Evolutionary conservation across 2,797 vertebrate genomes (phyloP), one percentile per base, ranked within the genome.

Genomic region (Rhinophrynus dorsalis): DNA sequence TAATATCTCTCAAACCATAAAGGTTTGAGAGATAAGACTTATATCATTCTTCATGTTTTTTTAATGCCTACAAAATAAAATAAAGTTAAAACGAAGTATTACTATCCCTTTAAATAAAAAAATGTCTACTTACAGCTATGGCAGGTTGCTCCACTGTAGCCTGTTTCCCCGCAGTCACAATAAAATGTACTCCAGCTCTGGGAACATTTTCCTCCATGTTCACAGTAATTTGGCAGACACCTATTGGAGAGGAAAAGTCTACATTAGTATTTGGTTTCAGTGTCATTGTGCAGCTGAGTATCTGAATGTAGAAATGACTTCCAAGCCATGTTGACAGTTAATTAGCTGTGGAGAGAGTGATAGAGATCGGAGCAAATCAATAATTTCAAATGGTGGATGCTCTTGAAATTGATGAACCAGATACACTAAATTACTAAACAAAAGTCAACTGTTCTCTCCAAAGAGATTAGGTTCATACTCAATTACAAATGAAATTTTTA

Each of bases 161-260:
- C 93, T 0, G 93, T 95, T 30, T 91, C 87, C 0, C 86, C 89
- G 21, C 97, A 99, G 82, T 99, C 91, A 0, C 97, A 99, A 79
- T 86, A 83, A 81, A 99, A 98, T 6, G 89, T 88, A n/a, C 73
- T 82, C 97, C 97, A 99, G 1, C 93, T 93, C 83, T 99, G 97
- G 21, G 91, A 91, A 73, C 97, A 99, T 71, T 80, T 90, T 55
- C 94, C 94, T 42, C 91, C 94, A 0, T 99, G 96, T 77, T 99
- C 96, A 74, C 97, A 99, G 56, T 94, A 91, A 90, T 94, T 95
- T 12, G 96, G 95, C 23, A 98, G 90, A 80, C 97, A 99, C 38
- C 97, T 99, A 82, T 59, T 52, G 37, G 50, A 40, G 81, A 30
- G 82, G 10, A 63, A 29, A 35, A 63, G 20, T 48, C 30, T 60